These are phyloP conservation scores for Dermatophagoides farinae DNA, from an alignment of 1,140 invertebrate genomes.

Conservation along the genomic window DNA sequence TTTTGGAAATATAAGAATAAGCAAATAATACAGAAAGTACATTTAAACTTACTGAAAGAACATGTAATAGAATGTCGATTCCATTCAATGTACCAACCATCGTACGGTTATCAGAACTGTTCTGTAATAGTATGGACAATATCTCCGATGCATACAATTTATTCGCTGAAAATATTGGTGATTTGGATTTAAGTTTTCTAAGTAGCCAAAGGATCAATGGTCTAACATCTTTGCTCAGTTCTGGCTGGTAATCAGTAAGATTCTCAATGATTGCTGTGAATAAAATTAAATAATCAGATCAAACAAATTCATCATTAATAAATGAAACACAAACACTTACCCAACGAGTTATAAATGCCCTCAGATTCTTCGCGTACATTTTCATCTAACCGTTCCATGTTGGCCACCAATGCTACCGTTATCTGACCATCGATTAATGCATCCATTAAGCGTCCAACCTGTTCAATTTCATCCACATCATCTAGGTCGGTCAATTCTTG, in stretches of 20 bases:
- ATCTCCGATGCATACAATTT: conserved; percentile 92
- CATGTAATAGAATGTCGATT: conserved; percentile 85
- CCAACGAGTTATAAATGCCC: conserved; percentile 84
- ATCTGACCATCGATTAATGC: conserved; percentile 67
- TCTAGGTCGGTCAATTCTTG: conserved; percentile 92
- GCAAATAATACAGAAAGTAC: neutral
- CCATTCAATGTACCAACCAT: conserved; percentile 76
- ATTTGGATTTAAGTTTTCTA: conserved; percentile 48
- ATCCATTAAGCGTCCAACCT: conserved; percentile 30
- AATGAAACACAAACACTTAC: conserved; percentile 27
- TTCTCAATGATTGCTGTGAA: conserved; percentile 31
- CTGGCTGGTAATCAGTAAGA: conserved; percentile 53
- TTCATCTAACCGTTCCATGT: conserved; percentile 48
- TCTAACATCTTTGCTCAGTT: conserved; percentile 53
- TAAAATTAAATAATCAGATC: conserved; percentile 15
- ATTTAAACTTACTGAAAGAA: conserved; percentile 51
- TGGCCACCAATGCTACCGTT: conserved; percentile 34
- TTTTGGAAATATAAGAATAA: conserved; percentile 10
- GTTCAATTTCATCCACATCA: conserved; percentile 16
- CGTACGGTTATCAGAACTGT: conserved; percentile 44
- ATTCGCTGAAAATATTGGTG: conserved; percentile 72
- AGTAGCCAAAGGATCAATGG: conserved; percentile 80
- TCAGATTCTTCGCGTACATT: conserved; percentile 78
- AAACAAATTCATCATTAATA: neutral
- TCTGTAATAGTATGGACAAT: conserved; percentile 80